Conservation (phyloP, 2,888 invertebrate species). For the Xanthorhoe designata region DNA sequence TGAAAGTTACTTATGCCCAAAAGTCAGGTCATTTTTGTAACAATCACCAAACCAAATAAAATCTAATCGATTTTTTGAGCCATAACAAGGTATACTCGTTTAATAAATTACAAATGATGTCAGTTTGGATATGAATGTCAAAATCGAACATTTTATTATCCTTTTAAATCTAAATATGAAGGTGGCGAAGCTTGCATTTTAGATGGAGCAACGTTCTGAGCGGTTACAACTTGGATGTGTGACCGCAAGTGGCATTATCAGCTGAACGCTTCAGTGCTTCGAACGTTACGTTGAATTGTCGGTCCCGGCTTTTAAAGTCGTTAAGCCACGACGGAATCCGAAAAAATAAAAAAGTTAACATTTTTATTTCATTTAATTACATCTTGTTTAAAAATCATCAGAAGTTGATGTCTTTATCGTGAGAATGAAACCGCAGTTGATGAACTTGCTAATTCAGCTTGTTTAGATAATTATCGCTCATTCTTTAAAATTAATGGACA, state of each 20-base stretch:
- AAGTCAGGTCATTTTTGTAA: conserved; percentile 5
- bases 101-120: conserved; percentile 7
- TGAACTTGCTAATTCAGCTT: conserved; percentile 67
- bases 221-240: too few species aligned
- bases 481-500: conserved; percentile 47
- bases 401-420: conserved; percentile 15
- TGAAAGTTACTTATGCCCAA: conserved; percentile 18
- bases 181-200: too few species aligned
- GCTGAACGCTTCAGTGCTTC: too few species aligned
- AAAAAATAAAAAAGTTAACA: too few species aligned
- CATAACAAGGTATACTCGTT: conserved; percentile 7
- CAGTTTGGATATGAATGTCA: conserved; percentile 10
- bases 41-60: conserved; percentile 11
- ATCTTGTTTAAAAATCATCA: conserved; percentile 11
- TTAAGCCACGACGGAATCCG: too few species aligned
- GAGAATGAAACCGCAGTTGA: conserved; percentile 49
- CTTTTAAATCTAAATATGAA: conserved; percentile 8
- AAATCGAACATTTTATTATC: conserved; percentile 11
- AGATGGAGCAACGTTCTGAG: too few species aligned
- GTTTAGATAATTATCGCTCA: conserved; percentile 65
- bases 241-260: too few species aligned
- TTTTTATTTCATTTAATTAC: neutral
- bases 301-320: too few species aligned
- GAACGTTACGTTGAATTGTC: too few species aligned
- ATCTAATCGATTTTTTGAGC: conserved; percentile 14